phyloP scores from a whole-genome alignment of 2,113 vertebrate genomes.

The Andinoacara biseriatus region DNA sequence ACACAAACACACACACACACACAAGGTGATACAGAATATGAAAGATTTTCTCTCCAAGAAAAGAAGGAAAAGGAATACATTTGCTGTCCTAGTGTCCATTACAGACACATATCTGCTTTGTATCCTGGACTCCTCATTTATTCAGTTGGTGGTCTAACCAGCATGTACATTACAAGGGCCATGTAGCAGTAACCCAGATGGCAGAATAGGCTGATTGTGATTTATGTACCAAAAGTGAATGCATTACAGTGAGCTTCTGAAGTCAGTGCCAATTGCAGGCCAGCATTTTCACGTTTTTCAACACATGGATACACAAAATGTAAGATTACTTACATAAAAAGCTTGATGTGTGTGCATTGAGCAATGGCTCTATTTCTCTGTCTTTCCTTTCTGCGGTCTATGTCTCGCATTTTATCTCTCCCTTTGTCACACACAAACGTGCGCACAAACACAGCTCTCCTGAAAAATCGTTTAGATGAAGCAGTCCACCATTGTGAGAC shows the following conservation, averaged over 20 bases:
- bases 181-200: constrained; percentile 77
- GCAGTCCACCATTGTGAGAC: constrained; percentile 66
- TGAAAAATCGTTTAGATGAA: constrained; percentile 75
- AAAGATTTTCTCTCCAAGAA: not conserved
- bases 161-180: constrained; percentile 71
- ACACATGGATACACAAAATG: constrained; percentile 23
- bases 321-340: not conserved
- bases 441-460: constrained; percentile 1
- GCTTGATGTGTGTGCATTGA: not conserved
- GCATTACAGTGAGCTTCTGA: constrained; percentile 59
- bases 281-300: constrained; percentile 45
- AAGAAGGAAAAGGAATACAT: not conserved
- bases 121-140: constrained; percentile 51
- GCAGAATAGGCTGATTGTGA: constrained; percentile 77
- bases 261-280: constrained; percentile 63
- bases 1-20: not conserved
- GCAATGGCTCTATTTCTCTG: not conserved
- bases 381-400: not conserved
- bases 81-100: constrained; percentile 34
- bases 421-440: not conserved
- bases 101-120: constrained; percentile 42
- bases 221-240: constrained; percentile 76
- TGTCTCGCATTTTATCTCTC: not conserved
- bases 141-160: constrained; percentile 66
- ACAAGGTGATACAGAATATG: not conserved